These are phyloP conservation scores for Oryzias celebensis DNA, from an alignment of 2,113 vertebrate genomes.

Conservation along the genomic window DNA sequence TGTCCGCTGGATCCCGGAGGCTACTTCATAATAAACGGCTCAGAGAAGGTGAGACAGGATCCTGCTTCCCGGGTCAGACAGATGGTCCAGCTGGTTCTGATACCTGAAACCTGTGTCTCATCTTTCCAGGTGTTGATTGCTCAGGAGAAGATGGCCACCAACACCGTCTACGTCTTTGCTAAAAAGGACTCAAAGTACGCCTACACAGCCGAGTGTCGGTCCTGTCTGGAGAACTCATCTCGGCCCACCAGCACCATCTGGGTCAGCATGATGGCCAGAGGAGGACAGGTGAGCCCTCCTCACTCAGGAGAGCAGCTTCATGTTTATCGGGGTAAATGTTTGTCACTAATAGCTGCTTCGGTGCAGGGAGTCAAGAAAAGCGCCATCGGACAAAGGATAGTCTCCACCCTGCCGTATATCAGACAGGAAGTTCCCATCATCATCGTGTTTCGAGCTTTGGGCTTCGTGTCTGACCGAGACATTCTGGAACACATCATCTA, in stretches of 20 bases:
- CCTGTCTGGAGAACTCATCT: slow-evolving; percentile 97
- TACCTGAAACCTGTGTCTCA: not conserved
- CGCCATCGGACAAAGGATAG: slow-evolving; percentile 96
- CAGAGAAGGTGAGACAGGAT: slow-evolving; percentile 86
- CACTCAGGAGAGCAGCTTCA: not conserved
- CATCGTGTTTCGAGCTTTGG: slow-evolving; percentile 94
- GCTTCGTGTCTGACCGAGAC: slow-evolving; percentile 97
- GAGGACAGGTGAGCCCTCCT: slow-evolving; percentile 86
- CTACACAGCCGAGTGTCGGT: slow-evolving; percentile 95
- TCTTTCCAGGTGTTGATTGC: slow-evolving; percentile 79
- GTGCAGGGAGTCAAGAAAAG: slow-evolving; percentile 96
- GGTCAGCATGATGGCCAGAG: slow-evolving; percentile 99
- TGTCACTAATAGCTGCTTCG: not conserved
- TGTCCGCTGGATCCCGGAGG: slow-evolving; percentile 96
- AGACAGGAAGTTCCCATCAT: slow-evolving; percentile 99
- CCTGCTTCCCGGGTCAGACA: too few relatives aligned
- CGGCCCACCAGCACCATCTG: slow-evolving; percentile 98
- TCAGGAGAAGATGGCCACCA: slow-evolving; percentile 99
- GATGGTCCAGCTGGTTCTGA: too few relatives aligned
- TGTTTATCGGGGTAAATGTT: not conserved
- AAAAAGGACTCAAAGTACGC: slow-evolving; percentile 99
- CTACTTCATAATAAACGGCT: slow-evolving; percentile 99
- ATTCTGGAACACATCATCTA: slow-evolving; percentile 99
- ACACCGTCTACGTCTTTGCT: slow-evolving; percentile 98
- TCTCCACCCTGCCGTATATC: slow-evolving; percentile 95